These are phyloP conservation scores for Phalangium opilio DNA, from an alignment of 2,888 invertebrate genomes.

Conservation along the genomic window DNA sequence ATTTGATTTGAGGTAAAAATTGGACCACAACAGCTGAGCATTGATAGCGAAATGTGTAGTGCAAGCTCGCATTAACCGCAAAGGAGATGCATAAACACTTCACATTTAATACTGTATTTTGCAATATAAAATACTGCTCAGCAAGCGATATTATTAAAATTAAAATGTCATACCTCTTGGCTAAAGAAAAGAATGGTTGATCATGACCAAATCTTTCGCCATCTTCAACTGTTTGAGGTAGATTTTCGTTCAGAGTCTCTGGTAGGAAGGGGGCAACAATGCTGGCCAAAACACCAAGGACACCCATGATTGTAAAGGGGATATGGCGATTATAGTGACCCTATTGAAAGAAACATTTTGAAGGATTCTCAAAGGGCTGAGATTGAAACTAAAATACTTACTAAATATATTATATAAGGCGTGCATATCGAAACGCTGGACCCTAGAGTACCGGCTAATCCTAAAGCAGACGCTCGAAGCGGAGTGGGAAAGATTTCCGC, in stretches of 20 bases:
- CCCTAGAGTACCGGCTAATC: constrained; percentile 37
- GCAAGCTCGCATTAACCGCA: too few relatives aligned
- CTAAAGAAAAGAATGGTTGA: too few relatives aligned
- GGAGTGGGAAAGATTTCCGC: constrained; percentile 52
- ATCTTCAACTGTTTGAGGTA: constrained; percentile 67
- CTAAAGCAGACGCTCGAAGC: constrained; percentile 46
- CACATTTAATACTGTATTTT: too few relatives aligned
- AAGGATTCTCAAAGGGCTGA: too few relatives aligned
- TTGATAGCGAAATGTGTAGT: too few relatives aligned
- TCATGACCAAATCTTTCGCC: constrained; percentile 48
- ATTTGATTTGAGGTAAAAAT: too few relatives aligned
- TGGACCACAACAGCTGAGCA: too few relatives aligned
- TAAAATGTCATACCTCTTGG: too few relatives aligned
- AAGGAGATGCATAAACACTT: too few relatives aligned
- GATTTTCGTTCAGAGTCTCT: constrained; percentile 65
- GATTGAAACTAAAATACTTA: too few relatives aligned
- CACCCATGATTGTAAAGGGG: constrained; percentile 69
- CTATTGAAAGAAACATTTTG: constrained; percentile 29
- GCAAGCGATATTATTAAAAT: too few relatives aligned
- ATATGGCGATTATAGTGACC: constrained; percentile 43
- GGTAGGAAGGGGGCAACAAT: constrained; percentile 66
- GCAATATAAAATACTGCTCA: too few relatives aligned
- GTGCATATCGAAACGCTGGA: constrained; percentile 10
- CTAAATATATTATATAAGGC: constrained; percentile 25
- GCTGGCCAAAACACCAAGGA: constrained; percentile 55